A percentile compares a stretch with the other conserved stretches of the same genome.
Conservation (phyloP, 2,888 invertebrate species). For the Leptopterna dolabrata region DNA sequence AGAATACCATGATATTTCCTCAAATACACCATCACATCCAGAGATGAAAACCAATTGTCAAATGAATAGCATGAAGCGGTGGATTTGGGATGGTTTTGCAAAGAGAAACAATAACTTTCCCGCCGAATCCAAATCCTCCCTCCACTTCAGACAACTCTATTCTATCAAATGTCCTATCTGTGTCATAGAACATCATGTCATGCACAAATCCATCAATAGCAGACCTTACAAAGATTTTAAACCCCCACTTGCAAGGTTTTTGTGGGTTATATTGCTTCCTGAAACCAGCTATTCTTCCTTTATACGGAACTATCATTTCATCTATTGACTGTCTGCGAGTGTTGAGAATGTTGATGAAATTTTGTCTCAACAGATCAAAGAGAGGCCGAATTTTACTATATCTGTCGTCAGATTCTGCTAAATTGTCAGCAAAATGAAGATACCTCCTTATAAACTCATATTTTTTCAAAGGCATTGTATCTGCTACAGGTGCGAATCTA, state of each 20-base stretch:
- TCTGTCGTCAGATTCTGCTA: no score
- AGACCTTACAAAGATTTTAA: no score
- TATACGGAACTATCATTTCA: slow-evolving; percentile 66
- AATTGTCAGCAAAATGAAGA: no score
- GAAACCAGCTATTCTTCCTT: slow-evolving; percentile 64
- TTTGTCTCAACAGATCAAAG: no score
- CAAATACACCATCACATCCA: slow-evolving; percentile 34
- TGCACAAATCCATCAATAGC: no score
- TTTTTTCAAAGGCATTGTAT: not conserved
- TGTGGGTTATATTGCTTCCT: slow-evolving; percentile 65
- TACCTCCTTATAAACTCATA: not conserved
- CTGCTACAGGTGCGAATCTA: not conserved
- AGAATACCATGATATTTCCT: slow-evolving; percentile 59
- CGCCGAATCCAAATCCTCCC: no score
- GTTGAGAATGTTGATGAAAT: no score
- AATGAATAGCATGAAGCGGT: slow-evolving; percentile 58
- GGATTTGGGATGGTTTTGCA: slow-evolving; percentile 61
- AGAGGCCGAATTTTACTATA: no score
- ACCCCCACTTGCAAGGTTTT: slow-evolving; percentile 62
- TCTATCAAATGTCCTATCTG: no score
- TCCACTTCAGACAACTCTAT: no score
- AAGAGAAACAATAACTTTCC: slow-evolving; percentile 57
- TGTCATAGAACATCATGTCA: no score
- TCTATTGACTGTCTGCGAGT: not conserved
- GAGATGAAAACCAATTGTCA: slow-evolving; percentile 62